Conservation (phyloP, 2,888 invertebrate genomes). For the Drosophila emarginata region DNA sequence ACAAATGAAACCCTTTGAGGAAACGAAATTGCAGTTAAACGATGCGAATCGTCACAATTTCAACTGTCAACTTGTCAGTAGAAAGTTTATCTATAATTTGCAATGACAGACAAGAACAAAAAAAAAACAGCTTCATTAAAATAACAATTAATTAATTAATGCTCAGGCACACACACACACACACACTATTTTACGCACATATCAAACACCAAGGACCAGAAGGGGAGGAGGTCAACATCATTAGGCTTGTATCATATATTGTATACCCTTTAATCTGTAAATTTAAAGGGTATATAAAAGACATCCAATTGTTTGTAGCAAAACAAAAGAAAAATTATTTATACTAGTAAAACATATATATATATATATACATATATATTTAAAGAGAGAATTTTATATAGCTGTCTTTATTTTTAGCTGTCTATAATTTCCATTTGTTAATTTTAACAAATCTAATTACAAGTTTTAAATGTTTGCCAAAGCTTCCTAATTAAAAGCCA, state of each 20-base stretch:
- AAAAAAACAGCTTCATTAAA: slow-evolving; percentile 77
- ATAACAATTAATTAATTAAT: slow-evolving; percentile 78
- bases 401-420: too few relatives aligned
- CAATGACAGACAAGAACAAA: slow-evolving; percentile 50
- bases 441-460: too few relatives aligned
- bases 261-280: neutral
- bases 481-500: too few relatives aligned
- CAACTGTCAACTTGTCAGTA: slow-evolving; percentile 70
- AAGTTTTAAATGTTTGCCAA: too few relatives aligned
- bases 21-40: slow-evolving; percentile 37
- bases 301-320: too few relatives aligned
- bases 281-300: neutral
- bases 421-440: too few relatives aligned
- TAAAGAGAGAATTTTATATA: too few relatives aligned
- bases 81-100: slow-evolving; percentile 53
- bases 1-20: neutral
- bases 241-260: slow-evolving; percentile 67
- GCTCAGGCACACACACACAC: slow-evolving; percentile 64
- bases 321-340: too few relatives aligned
- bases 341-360: too few relatives aligned
- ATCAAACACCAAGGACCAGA: slow-evolving; percentile 39
- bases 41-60: slow-evolving; percentile 50
- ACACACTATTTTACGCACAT: neutral
- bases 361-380: too few relatives aligned
- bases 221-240: slow-evolving; percentile 51